Conservation (phyloP, 2,888 invertebrate genomes). For the Pocota personata region DNA sequence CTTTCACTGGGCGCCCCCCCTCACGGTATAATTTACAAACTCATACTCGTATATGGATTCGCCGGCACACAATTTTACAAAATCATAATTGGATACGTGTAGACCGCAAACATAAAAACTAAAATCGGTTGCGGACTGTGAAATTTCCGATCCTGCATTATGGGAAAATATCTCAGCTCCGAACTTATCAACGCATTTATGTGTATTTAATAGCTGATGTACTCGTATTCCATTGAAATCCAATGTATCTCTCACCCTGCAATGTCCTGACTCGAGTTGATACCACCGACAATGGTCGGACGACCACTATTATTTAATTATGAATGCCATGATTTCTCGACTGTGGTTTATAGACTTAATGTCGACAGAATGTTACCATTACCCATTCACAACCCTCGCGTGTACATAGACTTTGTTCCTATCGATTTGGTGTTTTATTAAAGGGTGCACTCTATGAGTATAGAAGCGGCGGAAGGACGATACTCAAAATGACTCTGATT, state of each 20-base stretch:
- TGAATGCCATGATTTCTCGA: constrained; percentile 58
- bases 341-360: constrained; percentile 55
- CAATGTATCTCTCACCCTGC: background rate
- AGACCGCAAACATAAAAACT: constrained; percentile 60
- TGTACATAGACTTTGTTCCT: background rate
- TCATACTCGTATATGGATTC: constrained; percentile 26
- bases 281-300: constrained; percentile 7
- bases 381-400: background rate
- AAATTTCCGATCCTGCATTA: background rate
- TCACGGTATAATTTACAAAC: constrained; percentile 2
- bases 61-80: constrained; percentile 37
- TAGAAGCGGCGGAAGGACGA: background rate
- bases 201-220: constrained; percentile 54
- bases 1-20: background rate
- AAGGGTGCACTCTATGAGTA: background rate
- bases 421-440: constrained; percentile 28
- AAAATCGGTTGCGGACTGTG: constrained; percentile 51
- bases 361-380: constrained; percentile 43
- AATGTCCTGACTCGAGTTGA: background rate
- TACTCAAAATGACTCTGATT: constrained; percentile 52
- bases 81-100: constrained; percentile 66
- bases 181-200: constrained; percentile 31
- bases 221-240: constrained; percentile 17
- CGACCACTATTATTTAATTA: constrained; percentile 57
- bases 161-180: background rate